Percentiles rank a stretch among this genome's conserved stretches.
phyloP scores from a whole-genome alignment of 2,888 invertebrate species.

The Cetonia aurata region DNA sequence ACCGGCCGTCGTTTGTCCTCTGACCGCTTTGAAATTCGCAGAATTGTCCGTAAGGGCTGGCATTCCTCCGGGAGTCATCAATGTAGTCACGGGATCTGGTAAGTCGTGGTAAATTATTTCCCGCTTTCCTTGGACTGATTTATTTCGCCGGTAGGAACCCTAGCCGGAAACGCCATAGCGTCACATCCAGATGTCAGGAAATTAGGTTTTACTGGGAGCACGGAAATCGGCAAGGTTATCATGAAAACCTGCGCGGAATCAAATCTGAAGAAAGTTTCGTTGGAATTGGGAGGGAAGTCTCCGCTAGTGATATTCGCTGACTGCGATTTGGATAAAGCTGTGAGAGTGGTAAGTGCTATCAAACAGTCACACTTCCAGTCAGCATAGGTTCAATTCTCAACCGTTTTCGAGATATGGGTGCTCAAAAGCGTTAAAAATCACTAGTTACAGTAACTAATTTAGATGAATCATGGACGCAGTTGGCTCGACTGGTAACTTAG shows the following conservation, averaged over 20 bases:
- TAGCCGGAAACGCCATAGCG: conserved; percentile 88
- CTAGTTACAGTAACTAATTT: too few relatives aligned
- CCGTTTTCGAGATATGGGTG: too few relatives aligned
- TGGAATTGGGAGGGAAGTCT: conserved; percentile 96
- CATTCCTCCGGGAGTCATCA: conserved; percentile 94
- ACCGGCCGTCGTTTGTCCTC: conserved; percentile 91
- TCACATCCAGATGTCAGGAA: conserved; percentile 89
- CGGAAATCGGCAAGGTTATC: conserved; percentile 90
- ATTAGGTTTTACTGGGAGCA: conserved; percentile 97
- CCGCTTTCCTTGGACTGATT: background rate
- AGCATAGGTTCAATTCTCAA: too few relatives aligned
- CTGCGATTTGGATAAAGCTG: conserved; percentile 94
- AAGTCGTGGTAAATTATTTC: conserved; percentile 38
- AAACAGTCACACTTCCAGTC: too few relatives aligned
- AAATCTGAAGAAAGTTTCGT: conserved; percentile 94
- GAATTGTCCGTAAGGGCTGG: conserved; percentile 92
- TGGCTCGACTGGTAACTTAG: too few relatives aligned
- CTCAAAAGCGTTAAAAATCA: too few relatives aligned
- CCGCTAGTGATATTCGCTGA: conserved; percentile 95
- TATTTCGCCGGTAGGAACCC: conserved; percentile 69
- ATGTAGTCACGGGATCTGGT: conserved; percentile 89
- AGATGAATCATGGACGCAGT: too few relatives aligned
- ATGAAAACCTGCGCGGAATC: conserved; percentile 92
- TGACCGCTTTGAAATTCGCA: conserved; percentile 96
- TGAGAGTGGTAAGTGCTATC: conserved; percentile 78